Conservation (phyloP, 2,113 vertebrate genomes). For the Nothocercus nigrocapillus region DNA sequence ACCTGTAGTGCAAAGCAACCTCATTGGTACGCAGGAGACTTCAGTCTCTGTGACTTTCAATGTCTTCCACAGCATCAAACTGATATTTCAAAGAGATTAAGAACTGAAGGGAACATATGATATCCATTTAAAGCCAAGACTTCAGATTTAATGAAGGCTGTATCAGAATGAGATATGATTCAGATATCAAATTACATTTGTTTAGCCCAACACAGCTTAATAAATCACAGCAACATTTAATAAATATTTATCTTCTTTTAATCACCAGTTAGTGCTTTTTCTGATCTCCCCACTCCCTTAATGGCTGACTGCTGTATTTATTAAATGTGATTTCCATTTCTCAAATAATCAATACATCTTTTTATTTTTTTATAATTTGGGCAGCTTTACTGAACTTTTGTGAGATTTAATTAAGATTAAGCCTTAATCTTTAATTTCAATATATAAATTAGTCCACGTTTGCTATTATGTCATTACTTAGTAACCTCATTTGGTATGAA, state of each 20-base stretch:
- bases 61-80: constrained; percentile 73
- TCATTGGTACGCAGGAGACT: constrained; percentile 70
- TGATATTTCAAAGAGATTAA: constrained; percentile 81
- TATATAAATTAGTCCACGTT: constrained; percentile 62
- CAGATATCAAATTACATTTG: constrained; percentile 80
- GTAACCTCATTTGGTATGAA: constrained; percentile 58
- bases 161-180: constrained; percentile 78
- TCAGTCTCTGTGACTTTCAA: constrained; percentile 70
- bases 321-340: constrained; percentile 76
- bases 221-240: constrained; percentile 81
- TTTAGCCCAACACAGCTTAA: constrained; percentile 76
- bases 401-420: constrained; percentile 82
- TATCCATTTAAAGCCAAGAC: constrained; percentile 76
- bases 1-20: background rate
- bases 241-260: constrained; percentile 84
- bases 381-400: constrained; percentile 65
- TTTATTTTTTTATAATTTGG: constrained; percentile 69
- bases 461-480: constrained; percentile 66
- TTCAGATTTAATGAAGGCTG: constrained; percentile 77
- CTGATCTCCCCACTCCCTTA: constrained; percentile 69
- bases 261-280: constrained; percentile 75
- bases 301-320: constrained; percentile 75
- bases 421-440: constrained; percentile 71
- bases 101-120: constrained; percentile 74
- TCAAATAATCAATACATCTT: constrained; percentile 78